Percentiles rank a stretch among this genome's conserved stretches.
Evolutionary conservation across 2,797 vertebrate species (phyloP).

Genomic region (Petrocephalus sullivani): DNA sequence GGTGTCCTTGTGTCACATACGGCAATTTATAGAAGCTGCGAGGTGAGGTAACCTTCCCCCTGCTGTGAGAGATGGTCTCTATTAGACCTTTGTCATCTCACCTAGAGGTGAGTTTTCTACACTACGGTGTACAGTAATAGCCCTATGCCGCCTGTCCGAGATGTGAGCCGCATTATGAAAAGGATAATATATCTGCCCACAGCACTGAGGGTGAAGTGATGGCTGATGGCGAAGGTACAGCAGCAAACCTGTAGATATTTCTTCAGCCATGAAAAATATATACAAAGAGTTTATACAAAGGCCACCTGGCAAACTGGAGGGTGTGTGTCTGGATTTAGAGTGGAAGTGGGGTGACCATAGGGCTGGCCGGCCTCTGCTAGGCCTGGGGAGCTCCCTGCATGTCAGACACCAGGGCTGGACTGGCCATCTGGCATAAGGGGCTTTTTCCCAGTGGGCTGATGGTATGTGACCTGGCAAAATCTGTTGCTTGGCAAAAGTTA

Average conservation of each 20-base stretch:
- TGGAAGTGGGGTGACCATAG: neutral
- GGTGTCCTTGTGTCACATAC: neutral
- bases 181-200: neutral
- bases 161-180: neutral
- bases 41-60: neutral
- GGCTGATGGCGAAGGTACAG: neutral
- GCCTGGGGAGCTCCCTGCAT: too few species aligned
- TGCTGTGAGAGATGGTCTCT: neutral
- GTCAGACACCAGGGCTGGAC: too few species aligned
- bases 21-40: neutral
- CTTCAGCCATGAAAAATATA: neutral
- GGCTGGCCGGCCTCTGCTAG: neutral
- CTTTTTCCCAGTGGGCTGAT: too few species aligned
- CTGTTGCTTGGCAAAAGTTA: too few species aligned
- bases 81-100: conserved; percentile 18
- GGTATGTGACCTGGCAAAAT: too few species aligned
- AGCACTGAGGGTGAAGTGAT: neutral
- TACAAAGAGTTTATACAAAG: neutral
- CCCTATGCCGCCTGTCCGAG: neutral
- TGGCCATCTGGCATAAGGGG: too few species aligned
- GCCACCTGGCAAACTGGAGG: neutral
- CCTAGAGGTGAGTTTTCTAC: conserved; percentile 13
- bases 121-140: neutral
- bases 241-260: conserved; percentile 20
- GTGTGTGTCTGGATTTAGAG: neutral